Conservation (phyloP, 2,888 invertebrate genomes). For the Synanthedon myopaeformis region DNA sequence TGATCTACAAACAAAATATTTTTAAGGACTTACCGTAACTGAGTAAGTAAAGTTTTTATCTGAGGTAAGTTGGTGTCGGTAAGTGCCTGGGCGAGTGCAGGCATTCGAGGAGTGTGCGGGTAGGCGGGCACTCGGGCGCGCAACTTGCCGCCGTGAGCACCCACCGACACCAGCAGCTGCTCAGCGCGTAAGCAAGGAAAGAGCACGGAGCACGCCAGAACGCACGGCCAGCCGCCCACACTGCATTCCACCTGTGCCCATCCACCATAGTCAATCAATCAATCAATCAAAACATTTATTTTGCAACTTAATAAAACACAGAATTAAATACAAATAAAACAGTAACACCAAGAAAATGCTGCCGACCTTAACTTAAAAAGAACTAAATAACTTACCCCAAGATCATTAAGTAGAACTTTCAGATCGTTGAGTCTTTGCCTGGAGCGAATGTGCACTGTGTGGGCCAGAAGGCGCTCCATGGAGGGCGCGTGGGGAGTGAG, state of each 20-base stretch:
- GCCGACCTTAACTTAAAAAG: background rate
- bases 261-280: too few species aligned
- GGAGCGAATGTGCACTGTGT: slow-evolving; percentile 94
- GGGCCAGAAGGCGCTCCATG: slow-evolving; percentile 93
- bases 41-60: slow-evolving; percentile 46
- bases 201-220: slow-evolving; percentile 89
- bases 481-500: slow-evolving; percentile 92
- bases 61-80: slow-evolving; percentile 31
- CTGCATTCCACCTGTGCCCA: slow-evolving; percentile 77
- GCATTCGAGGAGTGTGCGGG: slow-evolving; percentile 80
- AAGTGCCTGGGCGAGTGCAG: slow-evolving; percentile 84
- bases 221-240: slow-evolving; percentile 88
- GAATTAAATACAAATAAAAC: too few species aligned
- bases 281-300: too few species aligned
- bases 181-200: slow-evolving; percentile 93
- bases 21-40: slow-evolving; percentile 58
- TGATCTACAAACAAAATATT: too few species aligned
- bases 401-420: slow-evolving; percentile 79
- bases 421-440: slow-evolving; percentile 85
- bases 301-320: too few species aligned
- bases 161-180: slow-evolving; percentile 91
- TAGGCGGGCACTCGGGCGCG: slow-evolving; percentile 94
- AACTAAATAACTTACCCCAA: slow-evolving; percentile 45
- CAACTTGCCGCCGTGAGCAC: slow-evolving; percentile 92
- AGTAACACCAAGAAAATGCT: too few species aligned